Conservation (phyloP, 2,797 vertebrate genomes). For the Manis pentadactyla region DNA sequence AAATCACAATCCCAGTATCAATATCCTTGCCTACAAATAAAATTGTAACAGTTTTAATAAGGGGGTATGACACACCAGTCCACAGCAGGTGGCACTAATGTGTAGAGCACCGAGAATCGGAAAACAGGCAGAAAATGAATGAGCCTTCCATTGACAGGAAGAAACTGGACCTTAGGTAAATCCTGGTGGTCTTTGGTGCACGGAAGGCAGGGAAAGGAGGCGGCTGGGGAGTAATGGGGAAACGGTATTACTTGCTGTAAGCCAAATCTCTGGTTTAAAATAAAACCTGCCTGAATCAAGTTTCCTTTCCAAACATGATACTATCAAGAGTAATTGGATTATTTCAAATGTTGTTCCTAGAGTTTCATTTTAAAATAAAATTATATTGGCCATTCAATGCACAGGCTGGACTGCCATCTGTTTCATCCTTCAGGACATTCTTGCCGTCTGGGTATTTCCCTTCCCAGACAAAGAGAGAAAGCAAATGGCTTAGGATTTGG, state of each 20-base stretch:
- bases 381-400: background rate
- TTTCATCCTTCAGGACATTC: background rate
- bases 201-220: background rate
- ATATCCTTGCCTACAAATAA: background rate
- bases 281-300: background rate
- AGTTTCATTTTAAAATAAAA: constrained; percentile 41
- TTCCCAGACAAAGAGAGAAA: background rate
- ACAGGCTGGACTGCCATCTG: background rate
- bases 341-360: constrained; percentile 22
- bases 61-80: background rate
- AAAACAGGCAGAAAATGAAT: background rate
- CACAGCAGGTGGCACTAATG: too few species aligned
- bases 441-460: background rate
- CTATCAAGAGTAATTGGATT: constrained; percentile 44
- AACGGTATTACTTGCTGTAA: background rate
- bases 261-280: background rate
- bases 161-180: background rate
- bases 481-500: background rate
- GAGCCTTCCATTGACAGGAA: background rate
- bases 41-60: background rate
- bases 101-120: background rate
- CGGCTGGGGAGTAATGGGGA: background rate
- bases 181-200: background rate
- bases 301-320: background rate
- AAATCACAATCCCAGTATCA: background rate